Evolutionary conservation across 2,113 vertebrate genomes (phyloP).

Genomic region (Maccullochella peelii): DNA sequence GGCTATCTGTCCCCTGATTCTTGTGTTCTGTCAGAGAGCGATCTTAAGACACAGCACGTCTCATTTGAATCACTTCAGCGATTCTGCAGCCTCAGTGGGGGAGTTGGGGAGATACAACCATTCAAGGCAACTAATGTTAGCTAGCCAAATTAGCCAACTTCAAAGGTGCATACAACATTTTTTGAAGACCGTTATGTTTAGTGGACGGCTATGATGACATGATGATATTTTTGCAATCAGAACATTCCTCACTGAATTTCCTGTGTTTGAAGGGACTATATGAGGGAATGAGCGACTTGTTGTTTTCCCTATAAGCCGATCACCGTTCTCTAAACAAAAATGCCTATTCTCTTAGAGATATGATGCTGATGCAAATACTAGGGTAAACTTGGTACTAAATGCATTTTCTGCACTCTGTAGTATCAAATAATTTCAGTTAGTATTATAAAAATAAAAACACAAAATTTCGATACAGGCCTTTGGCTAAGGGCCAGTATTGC

Average conservation of each 20-base stretch:
- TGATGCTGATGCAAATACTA: background rate
- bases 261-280: background rate
- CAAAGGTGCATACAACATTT: background rate
- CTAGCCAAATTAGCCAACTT: background rate
- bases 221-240: background rate
- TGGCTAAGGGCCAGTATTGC: constrained; percentile 54
- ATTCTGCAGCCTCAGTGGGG: background rate
- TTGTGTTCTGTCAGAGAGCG: background rate
- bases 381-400: background rate
- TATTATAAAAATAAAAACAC: background rate
- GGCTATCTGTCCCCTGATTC: background rate
- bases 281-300: background rate
- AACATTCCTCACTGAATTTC: background rate
- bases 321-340: background rate
- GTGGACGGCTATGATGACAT: background rate
- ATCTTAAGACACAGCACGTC: too few relatives aligned
- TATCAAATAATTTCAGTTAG: background rate
- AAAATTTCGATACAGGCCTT: background rate
- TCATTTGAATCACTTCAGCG: background rate
- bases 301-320: background rate
- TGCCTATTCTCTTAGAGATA: background rate
- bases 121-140: background rate
- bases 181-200: background rate
- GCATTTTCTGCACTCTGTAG: background rate
- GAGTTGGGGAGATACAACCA: background rate